These are phyloP conservation scores for Anguilla rostrata DNA, from an alignment of 2,113 vertebrate genomes.

Conservation along the genomic window DNA sequence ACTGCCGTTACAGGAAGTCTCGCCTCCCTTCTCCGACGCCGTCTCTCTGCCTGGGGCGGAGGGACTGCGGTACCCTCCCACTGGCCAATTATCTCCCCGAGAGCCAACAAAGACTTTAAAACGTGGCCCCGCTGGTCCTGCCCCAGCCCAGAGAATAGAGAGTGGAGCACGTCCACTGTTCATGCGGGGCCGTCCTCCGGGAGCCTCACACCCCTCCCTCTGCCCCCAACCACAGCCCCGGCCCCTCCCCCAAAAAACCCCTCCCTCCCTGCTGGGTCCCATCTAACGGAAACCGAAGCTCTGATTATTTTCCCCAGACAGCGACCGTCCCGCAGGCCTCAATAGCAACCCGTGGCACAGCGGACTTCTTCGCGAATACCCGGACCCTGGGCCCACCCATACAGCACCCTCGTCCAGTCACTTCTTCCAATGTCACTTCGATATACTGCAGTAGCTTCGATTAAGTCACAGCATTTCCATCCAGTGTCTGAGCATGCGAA, in stretches of 20 bases:
- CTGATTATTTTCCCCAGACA: not conserved
- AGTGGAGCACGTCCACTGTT: not conserved
- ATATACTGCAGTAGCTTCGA: not conserved
- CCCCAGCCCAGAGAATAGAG: not conserved
- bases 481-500: not conserved
- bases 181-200: not conserved
- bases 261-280: not conserved
- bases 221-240: not conserved
- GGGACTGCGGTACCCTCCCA: constrained; percentile 7
- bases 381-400: not conserved
- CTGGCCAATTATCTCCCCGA: constrained; percentile 22
- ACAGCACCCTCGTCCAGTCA: not conserved
- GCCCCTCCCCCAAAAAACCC: not conserved
- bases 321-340: not conserved
- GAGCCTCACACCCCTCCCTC: not conserved
- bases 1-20: not conserved
- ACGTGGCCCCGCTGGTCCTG: constrained; percentile 13
- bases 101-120: constrained; percentile 11
- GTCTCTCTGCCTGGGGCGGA: constrained; percentile 13
- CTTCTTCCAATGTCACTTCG: not conserved
- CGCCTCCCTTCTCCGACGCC: not conserved
- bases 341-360: not conserved
- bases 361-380: constrained; percentile 4
- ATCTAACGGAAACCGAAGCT: not conserved
- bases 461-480: not conserved